Evolutionary conservation across 2,113 vertebrate genomes (phyloP).

Genomic region (Mustela lutreola): DNA sequence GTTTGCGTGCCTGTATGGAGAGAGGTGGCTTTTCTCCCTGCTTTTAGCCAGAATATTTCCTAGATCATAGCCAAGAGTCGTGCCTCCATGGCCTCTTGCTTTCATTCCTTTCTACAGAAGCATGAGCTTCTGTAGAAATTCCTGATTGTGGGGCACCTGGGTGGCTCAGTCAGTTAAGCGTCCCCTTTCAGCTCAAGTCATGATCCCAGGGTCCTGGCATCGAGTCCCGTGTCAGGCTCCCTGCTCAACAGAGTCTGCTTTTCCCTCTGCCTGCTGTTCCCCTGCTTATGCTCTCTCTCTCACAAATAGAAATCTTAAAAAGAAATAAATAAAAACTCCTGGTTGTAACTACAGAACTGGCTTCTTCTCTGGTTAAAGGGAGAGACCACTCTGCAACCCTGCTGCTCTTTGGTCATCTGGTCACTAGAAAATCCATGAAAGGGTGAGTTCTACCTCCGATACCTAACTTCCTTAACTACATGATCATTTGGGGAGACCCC

Average conservation of each 20-base stretch:
- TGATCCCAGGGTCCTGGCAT: background rate
- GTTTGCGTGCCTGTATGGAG: background rate
- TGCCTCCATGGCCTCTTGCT: background rate
- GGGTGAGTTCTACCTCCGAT: background rate
- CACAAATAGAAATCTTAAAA: background rate
- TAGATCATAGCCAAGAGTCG: background rate
- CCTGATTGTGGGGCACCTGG: background rate
- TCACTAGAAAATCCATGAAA: background rate
- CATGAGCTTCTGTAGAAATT: background rate
- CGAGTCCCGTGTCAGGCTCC: background rate
- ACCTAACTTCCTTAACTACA: background rate
- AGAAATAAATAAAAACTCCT: background rate
- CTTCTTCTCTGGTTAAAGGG: background rate
- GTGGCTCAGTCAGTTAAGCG: background rate
- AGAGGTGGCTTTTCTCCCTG: background rate
- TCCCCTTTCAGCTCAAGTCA: background rate
- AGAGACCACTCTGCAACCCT: background rate
- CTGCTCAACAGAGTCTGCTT: background rate
- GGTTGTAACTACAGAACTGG: background rate
- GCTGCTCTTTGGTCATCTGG: background rate
- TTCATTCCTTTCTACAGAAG: constrained; percentile 11
- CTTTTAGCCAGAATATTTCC: background rate
- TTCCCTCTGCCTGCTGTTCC: background rate
- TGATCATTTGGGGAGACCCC: background rate
- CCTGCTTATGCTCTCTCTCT: background rate